Evolutionary conservation across 2,113 vertebrate species (phyloP).

Genomic region (Pedetes capensis): DNA sequence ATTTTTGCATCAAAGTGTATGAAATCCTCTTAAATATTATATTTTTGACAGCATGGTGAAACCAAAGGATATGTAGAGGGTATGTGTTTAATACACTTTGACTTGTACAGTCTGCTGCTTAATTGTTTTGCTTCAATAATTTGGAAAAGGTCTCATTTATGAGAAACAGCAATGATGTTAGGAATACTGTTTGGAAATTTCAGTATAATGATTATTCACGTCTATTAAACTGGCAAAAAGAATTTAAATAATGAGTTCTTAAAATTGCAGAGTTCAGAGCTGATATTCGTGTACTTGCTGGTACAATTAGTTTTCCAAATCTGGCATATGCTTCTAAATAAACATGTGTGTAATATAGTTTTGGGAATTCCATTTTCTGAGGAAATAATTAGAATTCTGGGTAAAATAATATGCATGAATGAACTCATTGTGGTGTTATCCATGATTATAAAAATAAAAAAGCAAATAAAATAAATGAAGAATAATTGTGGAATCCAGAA

Average conservation of each 20-base stretch:
- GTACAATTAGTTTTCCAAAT: not conserved
- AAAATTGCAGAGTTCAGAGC: not conserved
- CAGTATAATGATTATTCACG: not conserved
- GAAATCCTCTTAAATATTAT: not conserved
- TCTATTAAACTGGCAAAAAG: not conserved
- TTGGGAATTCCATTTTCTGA: slow-evolving; percentile 1
- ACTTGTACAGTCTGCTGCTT: not conserved
- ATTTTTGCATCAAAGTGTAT: not conserved
- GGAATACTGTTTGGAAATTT: not conserved
- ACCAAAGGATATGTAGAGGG: not conserved
- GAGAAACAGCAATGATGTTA: not conserved
- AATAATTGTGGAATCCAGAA: not conserved
- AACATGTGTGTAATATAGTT: not conserved
- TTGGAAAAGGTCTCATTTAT: slow-evolving; percentile 10
- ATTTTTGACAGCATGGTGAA: not conserved
- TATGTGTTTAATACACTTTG: not conserved
- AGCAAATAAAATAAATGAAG: not conserved
- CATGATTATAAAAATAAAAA: slow-evolving; percentile 16
- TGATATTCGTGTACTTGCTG: not conserved
- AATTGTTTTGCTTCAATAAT: slow-evolving; percentile 17
- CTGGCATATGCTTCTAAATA: not conserved
- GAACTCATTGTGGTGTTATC: not conserved
- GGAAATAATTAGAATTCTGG: not conserved
- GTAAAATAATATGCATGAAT: not conserved
- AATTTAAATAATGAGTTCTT: slow-evolving; percentile 13